Base-by-base conservation (phyloP, 2,797 vertebrate species). In the Paguma larvata region DNA sequence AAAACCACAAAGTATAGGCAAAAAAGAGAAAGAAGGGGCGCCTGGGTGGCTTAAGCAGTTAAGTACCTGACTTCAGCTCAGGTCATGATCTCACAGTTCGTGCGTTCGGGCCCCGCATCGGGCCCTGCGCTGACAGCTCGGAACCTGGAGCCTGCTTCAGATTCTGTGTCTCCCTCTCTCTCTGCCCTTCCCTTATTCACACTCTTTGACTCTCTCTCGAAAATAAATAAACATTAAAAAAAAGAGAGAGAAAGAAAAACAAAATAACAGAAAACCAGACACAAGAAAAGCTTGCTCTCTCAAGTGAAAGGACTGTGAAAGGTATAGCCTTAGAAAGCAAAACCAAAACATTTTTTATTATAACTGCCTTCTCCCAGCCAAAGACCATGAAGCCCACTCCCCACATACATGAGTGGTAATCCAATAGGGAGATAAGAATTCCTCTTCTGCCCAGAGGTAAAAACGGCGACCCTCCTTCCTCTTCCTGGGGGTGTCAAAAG, bases 211-310 rank as follows among this genome's bases (percentile, higher is more conserved):
- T 38, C 38, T 38, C 38, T 38, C 38, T 38, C 38, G 38, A 38
- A 38, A 38, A 38, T 38, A 38, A 38, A 38, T 38, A 38, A 38
- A 38, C 38, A 38, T 38, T 2, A 38, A 38, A 38, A 38, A 38
- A 38, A 89, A 86, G 77, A 73, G 46, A 73, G 46, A 87, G 78
- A 38, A 85, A 92, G 5, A 83, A 85, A 82, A 75, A 84, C 48
- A 70, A 94, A 21, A 53, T 30, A 44, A 44, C 3, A 94, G 73
- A 53, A 91, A 89, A 88, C 34, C 46, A 65, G 11, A 2, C 41
- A 5, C 21, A 89, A 92, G 63, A 94, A 89, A 91, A 80, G 34
- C 6, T 23, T 73, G 6, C 9, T 80, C 6, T 89, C 19, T 93
- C 32, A 38, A 77, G 25, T 77, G 13, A 88, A 94, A 82, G 19